Conservation (phyloP, 2,888 invertebrate species). For the Gymnoscelis rufifasciata region DNA sequence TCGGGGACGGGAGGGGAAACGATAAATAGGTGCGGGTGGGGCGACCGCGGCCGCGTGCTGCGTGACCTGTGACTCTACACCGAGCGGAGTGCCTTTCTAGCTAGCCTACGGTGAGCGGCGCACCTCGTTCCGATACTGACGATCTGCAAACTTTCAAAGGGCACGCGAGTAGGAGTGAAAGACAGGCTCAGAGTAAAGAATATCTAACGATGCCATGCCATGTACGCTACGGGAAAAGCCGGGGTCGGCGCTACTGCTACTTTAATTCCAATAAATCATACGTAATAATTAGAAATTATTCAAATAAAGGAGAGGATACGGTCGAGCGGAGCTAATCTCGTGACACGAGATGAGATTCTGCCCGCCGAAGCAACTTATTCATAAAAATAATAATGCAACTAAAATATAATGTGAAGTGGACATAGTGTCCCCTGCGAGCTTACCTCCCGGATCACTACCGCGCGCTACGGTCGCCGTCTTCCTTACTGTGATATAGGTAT, state of each 20-base stretch:
- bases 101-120: constrained; percentile 29
- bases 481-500: no score
- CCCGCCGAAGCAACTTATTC: constrained; percentile 52
- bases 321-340: constrained; percentile 18
- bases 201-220: constrained; percentile 67
- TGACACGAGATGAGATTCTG: constrained; percentile 15
- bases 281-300: constrained; percentile 16
- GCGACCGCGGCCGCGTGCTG: constrained; percentile 23
- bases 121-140: constrained; percentile 14
- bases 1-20: constrained; percentile 53
- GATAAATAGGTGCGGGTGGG: constrained; percentile 49
- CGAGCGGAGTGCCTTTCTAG: constrained; percentile 21
- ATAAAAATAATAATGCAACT: constrained; percentile 59
- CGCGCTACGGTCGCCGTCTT: no score
- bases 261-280: constrained; percentile 21
- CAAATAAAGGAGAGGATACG: constrained; percentile 27
- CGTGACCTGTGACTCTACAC: constrained; percentile 28
- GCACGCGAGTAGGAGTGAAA: constrained; percentile 36
- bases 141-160: constrained; percentile 31
- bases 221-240: constrained; percentile 56
- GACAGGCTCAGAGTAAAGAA: constrained; percentile 54
- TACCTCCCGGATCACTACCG: background rate
- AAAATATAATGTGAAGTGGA: constrained; percentile 55
- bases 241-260: constrained; percentile 55
- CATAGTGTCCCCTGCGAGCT: constrained; percentile 17